Conservation (phyloP, 2,113 vertebrate species). For the Lethenteron reissneri region DNA sequence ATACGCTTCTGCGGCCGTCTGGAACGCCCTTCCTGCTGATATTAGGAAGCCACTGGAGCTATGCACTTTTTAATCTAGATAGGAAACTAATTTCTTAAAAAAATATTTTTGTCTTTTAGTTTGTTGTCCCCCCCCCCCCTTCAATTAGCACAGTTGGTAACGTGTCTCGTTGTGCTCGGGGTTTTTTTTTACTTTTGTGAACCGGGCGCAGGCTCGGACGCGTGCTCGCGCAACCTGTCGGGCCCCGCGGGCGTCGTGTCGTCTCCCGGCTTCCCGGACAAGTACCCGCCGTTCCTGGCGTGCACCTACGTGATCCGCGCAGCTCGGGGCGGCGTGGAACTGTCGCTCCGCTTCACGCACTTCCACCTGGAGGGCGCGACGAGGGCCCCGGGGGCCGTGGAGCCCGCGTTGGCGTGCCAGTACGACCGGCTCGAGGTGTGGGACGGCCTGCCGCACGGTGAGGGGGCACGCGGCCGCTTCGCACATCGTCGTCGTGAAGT, state of each 20-base stretch:
- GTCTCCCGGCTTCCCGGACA: constrained; percentile 83
- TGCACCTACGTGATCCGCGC: constrained; percentile 68
- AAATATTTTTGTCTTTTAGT: too few species aligned
- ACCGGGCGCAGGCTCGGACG: constrained; percentile 51
- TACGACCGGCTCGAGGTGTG: constrained; percentile 96
- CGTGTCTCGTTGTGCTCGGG: too few species aligned
- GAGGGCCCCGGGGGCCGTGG: constrained; percentile 48
- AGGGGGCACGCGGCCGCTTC: too few species aligned
- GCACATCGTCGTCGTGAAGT: too few species aligned
- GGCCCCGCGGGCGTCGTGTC: constrained; percentile 57
- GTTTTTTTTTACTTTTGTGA: too few species aligned
- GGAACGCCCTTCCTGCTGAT: too few species aligned
- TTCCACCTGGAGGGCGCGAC: constrained; percentile 93
- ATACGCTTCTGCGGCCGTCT: too few species aligned
- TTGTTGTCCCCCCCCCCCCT: too few species aligned
- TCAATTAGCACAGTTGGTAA: too few species aligned
- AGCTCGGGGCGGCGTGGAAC: constrained; percentile 74
- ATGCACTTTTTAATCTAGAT: too few species aligned
- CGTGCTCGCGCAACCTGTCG: constrained; percentile 88
- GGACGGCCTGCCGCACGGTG: constrained; percentile 84
- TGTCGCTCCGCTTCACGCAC: constrained; percentile 65
- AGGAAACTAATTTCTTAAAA: too few species aligned
- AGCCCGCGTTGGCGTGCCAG: constrained; percentile 64
- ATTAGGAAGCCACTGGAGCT: too few species aligned
- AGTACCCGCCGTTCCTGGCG: constrained; percentile 93